A percentile compares a stretch with the other conserved stretches of the same genome.
Conservation (phyloP, 1,140 invertebrate species). For the Luehdorfia chinensis region DNA sequence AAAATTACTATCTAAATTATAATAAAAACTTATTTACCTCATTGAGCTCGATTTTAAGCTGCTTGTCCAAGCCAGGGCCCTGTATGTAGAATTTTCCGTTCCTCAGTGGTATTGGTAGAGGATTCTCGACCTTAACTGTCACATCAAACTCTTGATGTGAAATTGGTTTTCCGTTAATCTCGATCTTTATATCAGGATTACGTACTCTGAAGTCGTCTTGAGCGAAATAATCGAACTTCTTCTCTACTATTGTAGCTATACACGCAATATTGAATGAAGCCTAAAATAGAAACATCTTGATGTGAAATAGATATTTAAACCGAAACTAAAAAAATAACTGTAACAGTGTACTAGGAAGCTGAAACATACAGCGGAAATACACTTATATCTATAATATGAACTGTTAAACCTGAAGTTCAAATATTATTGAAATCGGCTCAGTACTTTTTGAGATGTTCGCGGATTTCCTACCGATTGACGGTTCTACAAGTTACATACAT, state of each 20-base stretch:
- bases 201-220: slow-evolving; percentile 93
- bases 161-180: slow-evolving; percentile 79
- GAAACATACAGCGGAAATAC: no score
- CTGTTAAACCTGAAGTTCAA: no score
- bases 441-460: no score
- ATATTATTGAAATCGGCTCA: no score
- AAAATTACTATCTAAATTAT: no score
- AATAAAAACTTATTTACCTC: slow-evolving; percentile 80
- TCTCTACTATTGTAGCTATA: slow-evolving; percentile 87
- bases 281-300: slow-evolving; percentile 64
- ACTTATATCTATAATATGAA: no score
- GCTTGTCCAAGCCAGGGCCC: slow-evolving; percentile 85
- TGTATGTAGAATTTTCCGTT: slow-evolving; percentile 88
- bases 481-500: no score
- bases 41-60: slow-evolving; percentile 83
- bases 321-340: neutral
- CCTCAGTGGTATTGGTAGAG: slow-evolving; percentile 85
- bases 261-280: slow-evolving; percentile 91
- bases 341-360: no score
- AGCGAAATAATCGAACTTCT: slow-evolving; percentile 91
- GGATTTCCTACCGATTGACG: no score
- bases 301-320: neutral
- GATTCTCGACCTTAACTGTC: slow-evolving; percentile 87
- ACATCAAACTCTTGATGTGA: slow-evolving; percentile 82
- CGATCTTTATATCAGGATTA: slow-evolving; percentile 92